Evolutionary conservation across 2,888 invertebrate species (phyloP), one percentile per base, ranked within the genome.

Genomic region (Drosophila pseudotalamancana): DNA sequence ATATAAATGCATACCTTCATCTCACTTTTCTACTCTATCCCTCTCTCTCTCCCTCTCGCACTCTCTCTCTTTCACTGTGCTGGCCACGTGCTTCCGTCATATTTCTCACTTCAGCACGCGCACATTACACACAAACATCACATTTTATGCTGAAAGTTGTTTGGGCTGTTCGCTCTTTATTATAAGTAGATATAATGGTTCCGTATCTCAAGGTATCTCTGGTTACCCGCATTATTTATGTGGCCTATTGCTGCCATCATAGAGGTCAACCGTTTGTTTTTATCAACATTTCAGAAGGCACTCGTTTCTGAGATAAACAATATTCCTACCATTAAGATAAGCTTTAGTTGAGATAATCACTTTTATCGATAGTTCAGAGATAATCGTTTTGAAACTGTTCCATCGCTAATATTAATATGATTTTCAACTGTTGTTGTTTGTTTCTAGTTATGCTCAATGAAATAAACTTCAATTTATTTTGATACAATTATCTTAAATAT

Each of bases 51-150:
- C 12, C 6, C 45, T 14, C 39, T 34, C 9, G 42, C 19, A 9
- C 1, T 34, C 16, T 46, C 9, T 6, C 14, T 5, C 21, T 31
- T 16, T 25, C 8, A 27, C 25, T 50, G n/a, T 31, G 31, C 55
- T 61, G 59, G 63, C 65, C 79, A 84, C 81, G 85, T 80, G 62
- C 78, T 40, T 56, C 43, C 50, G 64, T 74, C 85, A 80, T 80
- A 81, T 81, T 80, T 80, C 67, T 81, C 78, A 80, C 85, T 84
- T 81, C 82, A 81, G 78, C 77, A 79, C 77, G 78, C 74, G 53
- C 71, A 70, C 70, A 72, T 57, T 55, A 63, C 60, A 66, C 29
- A 42, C 59, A 80, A 84, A 84, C 77, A 80, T 79, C 67, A 71
- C 75, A 84, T 79, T 83, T 73, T 73, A 80, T 80, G 77, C 56